A percentile compares a stretch with the other conserved stretches of the same genome.
Conservation (phyloP, 2,797 vertebrate species). For the Enteromius unitaeniatus region DNA sequence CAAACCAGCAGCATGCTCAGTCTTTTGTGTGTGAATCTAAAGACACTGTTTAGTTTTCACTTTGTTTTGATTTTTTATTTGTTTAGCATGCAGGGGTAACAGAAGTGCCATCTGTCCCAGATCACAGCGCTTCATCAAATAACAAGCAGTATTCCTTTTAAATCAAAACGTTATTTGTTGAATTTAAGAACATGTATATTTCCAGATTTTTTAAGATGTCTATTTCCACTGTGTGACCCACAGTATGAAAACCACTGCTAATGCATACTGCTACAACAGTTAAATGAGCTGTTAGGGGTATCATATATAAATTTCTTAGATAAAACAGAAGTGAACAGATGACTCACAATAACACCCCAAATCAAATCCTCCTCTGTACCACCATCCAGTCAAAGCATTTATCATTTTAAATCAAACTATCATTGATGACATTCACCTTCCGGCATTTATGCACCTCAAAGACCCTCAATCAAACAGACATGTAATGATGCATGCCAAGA, state of each 20-base stretch:
- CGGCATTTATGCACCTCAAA: constrained; percentile 36
- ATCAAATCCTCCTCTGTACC: constrained; percentile 52
- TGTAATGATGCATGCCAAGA: neutral
- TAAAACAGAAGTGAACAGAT: constrained; percentile 31
- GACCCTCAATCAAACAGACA: neutral
- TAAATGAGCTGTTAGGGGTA: neutral
- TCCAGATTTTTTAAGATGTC: neutral
- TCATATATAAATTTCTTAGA: neutral
- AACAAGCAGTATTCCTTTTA: too few relatives aligned
- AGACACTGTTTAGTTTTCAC: too few relatives aligned
- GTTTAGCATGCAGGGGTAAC: too few relatives aligned
- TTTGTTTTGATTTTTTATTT: too few relatives aligned
- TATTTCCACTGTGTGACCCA: neutral
- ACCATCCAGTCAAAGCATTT: constrained; percentile 45
- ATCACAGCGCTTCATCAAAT: too few relatives aligned
- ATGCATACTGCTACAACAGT: neutral
- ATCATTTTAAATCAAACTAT: constrained; percentile 41
- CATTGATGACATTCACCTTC: constrained; percentile 21
- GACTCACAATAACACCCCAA: constrained; percentile 36
- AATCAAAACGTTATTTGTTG: too few relatives aligned
- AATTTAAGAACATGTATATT: too few relatives aligned
- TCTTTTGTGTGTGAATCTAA: too few relatives aligned
- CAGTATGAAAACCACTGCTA: neutral
- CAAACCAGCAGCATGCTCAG: too few relatives aligned
- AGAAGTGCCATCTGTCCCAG: too few relatives aligned